Evolutionary conservation across 2,797 vertebrate species (phyloP), one percentile per base, ranked within the genome.

Genomic region (Melanogrammus aeglefinus): DNA sequence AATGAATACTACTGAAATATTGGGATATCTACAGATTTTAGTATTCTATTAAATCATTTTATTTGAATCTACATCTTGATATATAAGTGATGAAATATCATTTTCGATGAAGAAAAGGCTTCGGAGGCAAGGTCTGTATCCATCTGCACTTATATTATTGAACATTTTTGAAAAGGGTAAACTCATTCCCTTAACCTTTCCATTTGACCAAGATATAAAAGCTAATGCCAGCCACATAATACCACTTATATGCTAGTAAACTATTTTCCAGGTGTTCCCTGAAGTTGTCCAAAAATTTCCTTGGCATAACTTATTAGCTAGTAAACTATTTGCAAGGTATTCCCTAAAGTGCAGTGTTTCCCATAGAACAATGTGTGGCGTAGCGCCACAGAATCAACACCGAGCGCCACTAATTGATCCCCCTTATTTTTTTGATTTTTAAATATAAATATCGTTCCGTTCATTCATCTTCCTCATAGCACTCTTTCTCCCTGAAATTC

Each of bases 191-290:
- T 24, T 63, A 63, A 63, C 57, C 57, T 63, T 24, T 24, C 1
- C n/a, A 63, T 63, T 63, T 63, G n/a, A 3, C 57, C n/a, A 24
- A 63, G 10, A n/a, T 8, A 24, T 24, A 63, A n/a, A 7, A 63
- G 24, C 57, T 63, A n/a, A 63, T 63, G n/a, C 24, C 57, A 63
- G 6, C 47, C 57, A 63, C 6, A 63, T 63, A 24, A 24, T 63
- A 8, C 57, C 57, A 63, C 57, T n/a, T n/a, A 63, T n/a, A 63
- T 21, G 6, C 57, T 63, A n/a, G 4, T 57, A 57, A 18, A 57
- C 47, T 18, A 57, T 57, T 63, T n/a, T n/a, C 57, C 57, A 66
- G 57, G n/a, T 66, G 24, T 66, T 66, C 57, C 57, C n/a, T 63
- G 57, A n/a, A 10, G 39, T 41, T 10, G 39, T 10, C 9, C 8